These are phyloP conservation scores for Thysanoteuthis rhombus DNA, from an alignment of 2,888 invertebrate species.

Conservation along the genomic window DNA sequence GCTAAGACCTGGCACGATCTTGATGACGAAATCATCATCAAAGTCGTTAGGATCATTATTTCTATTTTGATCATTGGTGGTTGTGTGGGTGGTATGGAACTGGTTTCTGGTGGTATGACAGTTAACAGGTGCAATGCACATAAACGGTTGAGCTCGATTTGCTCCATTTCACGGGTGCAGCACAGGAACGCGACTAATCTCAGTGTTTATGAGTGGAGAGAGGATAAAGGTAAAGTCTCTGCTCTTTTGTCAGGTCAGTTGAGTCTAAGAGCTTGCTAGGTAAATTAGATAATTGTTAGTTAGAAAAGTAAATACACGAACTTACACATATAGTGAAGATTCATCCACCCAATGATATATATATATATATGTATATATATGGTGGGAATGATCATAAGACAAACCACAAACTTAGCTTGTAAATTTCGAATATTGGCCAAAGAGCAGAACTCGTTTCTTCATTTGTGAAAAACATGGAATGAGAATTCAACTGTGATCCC, in stretches of 20 bases:
- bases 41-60: not conserved
- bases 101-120: not conserved
- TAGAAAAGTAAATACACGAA: not conserved
- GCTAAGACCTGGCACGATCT: too few relatives aligned
- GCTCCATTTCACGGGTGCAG: not conserved
- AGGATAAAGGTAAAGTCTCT: not conserved
- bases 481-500: too few relatives aligned
- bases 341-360: not conserved
- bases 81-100: not conserved
- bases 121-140: not conserved
- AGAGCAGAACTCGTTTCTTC: too few relatives aligned
- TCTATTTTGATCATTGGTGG: not conserved
- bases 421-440: too few relatives aligned
- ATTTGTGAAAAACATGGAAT: too few relatives aligned
- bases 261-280: not conserved
- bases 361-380: not conserved
- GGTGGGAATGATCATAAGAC: too few relatives aligned
- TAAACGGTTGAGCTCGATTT: not conserved
- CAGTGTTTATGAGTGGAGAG: not conserved
- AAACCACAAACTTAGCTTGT: too few relatives aligned
- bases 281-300: not conserved
- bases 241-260: not conserved
- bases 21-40: too few relatives aligned
- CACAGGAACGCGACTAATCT: not conserved
- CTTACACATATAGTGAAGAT: not conserved